These are phyloP conservation scores for Alligator sinensis DNA, from an alignment of 2,113 vertebrate species.

Conservation along the genomic window DNA sequence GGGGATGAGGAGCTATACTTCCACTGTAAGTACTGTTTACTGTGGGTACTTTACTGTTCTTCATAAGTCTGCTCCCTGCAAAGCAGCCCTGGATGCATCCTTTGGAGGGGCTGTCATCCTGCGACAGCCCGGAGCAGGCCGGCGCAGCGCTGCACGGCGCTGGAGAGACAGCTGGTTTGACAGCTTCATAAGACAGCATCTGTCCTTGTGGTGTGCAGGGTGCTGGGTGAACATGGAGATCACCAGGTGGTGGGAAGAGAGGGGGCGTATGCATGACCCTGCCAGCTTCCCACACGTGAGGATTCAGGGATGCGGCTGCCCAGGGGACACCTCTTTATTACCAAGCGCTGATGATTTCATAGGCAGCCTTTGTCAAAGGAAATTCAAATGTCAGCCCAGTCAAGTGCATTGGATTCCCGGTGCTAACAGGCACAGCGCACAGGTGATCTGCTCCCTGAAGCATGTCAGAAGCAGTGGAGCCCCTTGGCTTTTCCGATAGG, in stretches of 20 bases:
- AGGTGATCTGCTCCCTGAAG: neutral
- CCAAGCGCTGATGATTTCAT: constrained; percentile 43
- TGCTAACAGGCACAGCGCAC: neutral
- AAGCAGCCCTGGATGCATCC: neutral
- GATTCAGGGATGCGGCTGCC: neutral
- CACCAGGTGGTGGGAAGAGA: neutral
- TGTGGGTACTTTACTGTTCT: rapidly evolving
- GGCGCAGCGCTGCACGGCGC: neutral
- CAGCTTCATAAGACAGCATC: neutral
- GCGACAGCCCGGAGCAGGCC: neutral
- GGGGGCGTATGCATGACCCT: neutral
- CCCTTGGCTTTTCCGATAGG: neutral
- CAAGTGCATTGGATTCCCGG: constrained; percentile 50
- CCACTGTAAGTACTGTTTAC: constrained; percentile 83
- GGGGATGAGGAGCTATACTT: constrained; percentile 94
- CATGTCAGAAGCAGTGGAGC: neutral
- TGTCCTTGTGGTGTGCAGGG: neutral
- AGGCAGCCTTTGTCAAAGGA: constrained; percentile 49
- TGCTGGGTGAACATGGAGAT: neutral
- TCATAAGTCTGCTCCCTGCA: neutral
- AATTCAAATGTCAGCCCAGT: constrained; percentile 10
- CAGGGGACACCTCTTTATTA: constrained; percentile 37
- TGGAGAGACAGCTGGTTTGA: neutral
- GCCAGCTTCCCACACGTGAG: neutral
- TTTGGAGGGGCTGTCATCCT: neutral